phyloP scores from a whole-genome alignment of 2,888 invertebrate genomes.

The Caenorhabditis imperialis region DNA sequence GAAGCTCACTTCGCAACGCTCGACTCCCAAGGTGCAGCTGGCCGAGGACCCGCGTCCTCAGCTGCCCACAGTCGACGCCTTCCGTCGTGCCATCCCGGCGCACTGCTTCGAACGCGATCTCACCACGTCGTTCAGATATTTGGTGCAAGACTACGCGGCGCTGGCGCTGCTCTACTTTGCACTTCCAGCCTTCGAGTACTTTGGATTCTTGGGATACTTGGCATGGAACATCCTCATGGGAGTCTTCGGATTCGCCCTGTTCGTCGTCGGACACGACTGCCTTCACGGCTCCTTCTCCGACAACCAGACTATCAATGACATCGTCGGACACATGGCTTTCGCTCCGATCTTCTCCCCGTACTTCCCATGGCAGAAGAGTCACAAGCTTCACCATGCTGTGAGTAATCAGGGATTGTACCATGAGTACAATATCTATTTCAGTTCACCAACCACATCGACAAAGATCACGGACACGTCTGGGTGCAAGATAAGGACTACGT shows the following conservation, averaged over 20 bases:
- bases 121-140: conserved; percentile 65
- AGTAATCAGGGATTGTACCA: neutral
- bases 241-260: conserved; percentile 68
- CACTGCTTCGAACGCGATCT: conserved; percentile 75
- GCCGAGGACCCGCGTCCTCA: conserved; percentile 25
- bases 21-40: neutral
- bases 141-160: conserved; percentile 64
- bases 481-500: conserved; percentile 62
- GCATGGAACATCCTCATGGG: conserved; percentile 69
- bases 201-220: conserved; percentile 60
- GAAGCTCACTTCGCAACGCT: conserved; percentile 9
- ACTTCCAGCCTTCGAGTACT: conserved; percentile 62
- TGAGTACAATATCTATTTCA: conserved; percentile 12
- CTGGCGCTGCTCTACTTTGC: conserved; percentile 59
- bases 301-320: conserved; percentile 64
- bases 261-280: conserved; percentile 72
- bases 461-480: conserved; percentile 69
- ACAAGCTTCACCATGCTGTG: conserved; percentile 68
- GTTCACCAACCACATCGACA: conserved; percentile 60
- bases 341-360: conserved; percentile 67
- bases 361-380: conserved; percentile 72
- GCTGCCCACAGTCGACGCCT: conserved; percentile 71
- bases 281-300: conserved; percentile 69
- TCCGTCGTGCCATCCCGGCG: conserved; percentile 71
- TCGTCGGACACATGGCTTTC: conserved; percentile 68